A percentile compares a stretch with the other conserved stretches of the same genome.
phyloP scores from a whole-genome alignment of 2,113 vertebrate species.

The Poecilia latipinna region DNA sequence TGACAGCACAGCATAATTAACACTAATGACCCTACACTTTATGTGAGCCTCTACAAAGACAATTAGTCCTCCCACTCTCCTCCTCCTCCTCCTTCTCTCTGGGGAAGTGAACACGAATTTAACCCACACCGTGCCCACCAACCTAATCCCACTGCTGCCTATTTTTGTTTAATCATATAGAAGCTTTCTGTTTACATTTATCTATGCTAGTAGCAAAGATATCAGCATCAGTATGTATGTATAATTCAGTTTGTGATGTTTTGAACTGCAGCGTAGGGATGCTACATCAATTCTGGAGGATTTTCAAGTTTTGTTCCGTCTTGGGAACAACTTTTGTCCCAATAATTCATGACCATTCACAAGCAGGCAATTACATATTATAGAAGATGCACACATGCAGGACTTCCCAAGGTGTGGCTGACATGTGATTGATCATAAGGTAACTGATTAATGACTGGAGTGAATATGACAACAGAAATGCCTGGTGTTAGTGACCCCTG shows the following conservation, averaged over 20 bases:
- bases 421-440: constrained; percentile 53
- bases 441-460: constrained; percentile 49
- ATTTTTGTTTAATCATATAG: neutral
- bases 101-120: constrained; percentile 32
- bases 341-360: constrained; percentile 40
- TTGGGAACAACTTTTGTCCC: constrained; percentile 20
- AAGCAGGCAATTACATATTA: constrained; percentile 58
- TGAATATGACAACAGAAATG: constrained; percentile 17
- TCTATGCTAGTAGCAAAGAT: neutral
- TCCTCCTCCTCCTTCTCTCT: constrained; percentile 35
- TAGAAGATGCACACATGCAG: constrained; percentile 52
- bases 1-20: constrained; percentile 77
- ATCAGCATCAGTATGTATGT: neutral
- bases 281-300: neutral
- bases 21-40: constrained; percentile 76
- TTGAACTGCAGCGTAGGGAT: neutral
- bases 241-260: neutral
- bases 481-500: neutral
- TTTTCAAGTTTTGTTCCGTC: neutral
- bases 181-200: constrained; percentile 9
- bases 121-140: constrained; percentile 39
- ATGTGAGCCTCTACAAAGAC: constrained; percentile 71
- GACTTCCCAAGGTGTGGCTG: constrained; percentile 34
- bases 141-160: constrained; percentile 15
- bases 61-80: constrained; percentile 67